Conservation (phyloP, 2,797 vertebrate species). For the Cyclopterus lumpus region DNA sequence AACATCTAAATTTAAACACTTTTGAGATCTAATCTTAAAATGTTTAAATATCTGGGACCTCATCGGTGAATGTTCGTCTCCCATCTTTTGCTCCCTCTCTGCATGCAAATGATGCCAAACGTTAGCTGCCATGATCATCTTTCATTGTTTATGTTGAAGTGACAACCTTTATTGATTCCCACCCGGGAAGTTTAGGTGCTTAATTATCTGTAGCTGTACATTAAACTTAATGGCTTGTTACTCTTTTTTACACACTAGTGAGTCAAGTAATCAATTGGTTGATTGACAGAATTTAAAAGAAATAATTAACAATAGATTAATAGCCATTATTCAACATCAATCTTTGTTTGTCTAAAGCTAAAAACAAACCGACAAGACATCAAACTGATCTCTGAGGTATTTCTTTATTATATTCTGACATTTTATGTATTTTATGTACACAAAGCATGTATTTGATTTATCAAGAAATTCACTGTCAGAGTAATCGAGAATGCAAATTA, state of each 20-base stretch:
- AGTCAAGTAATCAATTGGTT: neutral
- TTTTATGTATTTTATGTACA: too few relatives aligned
- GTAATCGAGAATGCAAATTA: neutral
- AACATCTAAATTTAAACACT: neutral
- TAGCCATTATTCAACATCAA: neutral
- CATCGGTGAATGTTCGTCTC: neutral
- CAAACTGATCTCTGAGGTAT: neutral
- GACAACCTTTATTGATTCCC: neutral
- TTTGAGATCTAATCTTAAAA: neutral
- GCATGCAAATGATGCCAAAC: neutral
- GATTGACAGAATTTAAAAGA: neutral
- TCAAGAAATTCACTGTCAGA: neutral
- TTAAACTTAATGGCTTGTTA: neutral
- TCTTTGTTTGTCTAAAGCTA: neutral
- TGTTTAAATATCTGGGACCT: neutral
- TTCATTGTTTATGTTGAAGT: neutral
- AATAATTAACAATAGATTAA: neutral
- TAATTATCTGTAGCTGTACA: neutral
- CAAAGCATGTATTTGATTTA: neutral
- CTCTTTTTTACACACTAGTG: neutral
- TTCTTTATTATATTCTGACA: neutral
- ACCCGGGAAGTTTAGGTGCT: neutral
- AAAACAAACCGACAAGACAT: neutral
- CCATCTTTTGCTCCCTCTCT: neutral
- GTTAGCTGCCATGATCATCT: neutral